Conservation (phyloP, 2,797 vertebrate genomes). For the Typhlichthys subterraneus region DNA sequence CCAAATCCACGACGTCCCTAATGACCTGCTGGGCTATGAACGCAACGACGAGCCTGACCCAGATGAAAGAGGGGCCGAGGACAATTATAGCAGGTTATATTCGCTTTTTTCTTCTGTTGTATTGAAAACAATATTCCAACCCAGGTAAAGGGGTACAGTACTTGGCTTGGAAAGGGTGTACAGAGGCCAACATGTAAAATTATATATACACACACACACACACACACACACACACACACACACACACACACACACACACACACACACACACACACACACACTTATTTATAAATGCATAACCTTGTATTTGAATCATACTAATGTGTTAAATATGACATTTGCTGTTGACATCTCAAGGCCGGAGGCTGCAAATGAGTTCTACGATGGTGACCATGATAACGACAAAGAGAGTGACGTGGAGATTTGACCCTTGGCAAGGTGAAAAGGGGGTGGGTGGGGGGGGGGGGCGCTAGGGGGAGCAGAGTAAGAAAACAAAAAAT, state of each 20-base stretch:
- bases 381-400: slow-evolving; percentile 96
- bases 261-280: too few relatives aligned
- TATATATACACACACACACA: slow-evolving; percentile 8
- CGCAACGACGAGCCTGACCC: slow-evolving; percentile 92
- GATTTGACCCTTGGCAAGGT: slow-evolving; percentile 77
- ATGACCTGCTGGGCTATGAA: slow-evolving; percentile 92
- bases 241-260: too few relatives aligned
- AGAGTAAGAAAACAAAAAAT: background rate
- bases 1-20: slow-evolving; percentile 97
- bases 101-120: too few relatives aligned
- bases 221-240: too few relatives aligned
- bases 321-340: background rate
- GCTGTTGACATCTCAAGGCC: slow-evolving; percentile 75
- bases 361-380: slow-evolving; percentile 94
- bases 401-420: slow-evolving; percentile 99
- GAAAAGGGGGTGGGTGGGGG: too few relatives aligned
- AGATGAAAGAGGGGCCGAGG: slow-evolving; percentile 90
- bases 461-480: too few relatives aligned
- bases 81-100: slow-evolving; percentile 89
- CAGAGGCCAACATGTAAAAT: too few relatives aligned
- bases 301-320: too few relatives aligned
- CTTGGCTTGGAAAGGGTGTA: too few relatives aligned
- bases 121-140: too few relatives aligned
- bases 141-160: too few relatives aligned
- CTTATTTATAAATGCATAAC: too few relatives aligned